Evolutionary conservation across 2,113 vertebrate species (phyloP).

Genomic region (Nannospalax galili): DNA sequence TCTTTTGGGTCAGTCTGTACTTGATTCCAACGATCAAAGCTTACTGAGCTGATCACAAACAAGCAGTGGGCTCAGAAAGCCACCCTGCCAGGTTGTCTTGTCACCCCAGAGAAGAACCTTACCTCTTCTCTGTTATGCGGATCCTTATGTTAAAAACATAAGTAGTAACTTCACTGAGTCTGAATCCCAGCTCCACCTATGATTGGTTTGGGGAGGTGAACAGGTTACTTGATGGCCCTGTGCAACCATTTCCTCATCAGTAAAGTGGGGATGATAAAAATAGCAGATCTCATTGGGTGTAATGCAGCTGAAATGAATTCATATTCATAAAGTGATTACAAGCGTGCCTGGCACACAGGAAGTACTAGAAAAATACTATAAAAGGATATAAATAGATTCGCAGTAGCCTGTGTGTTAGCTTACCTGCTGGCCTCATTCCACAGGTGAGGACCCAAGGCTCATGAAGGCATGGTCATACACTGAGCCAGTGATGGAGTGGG

Average conservation of each 20-base stretch:
- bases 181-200: conserved; percentile 4
- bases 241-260: neutral
- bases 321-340: neutral
- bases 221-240: neutral
- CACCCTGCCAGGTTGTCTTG: too few species aligned
- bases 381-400: neutral
- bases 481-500: neutral
- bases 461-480: neutral
- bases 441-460: neutral
- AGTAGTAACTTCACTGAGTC: neutral
- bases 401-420: too few species aligned
- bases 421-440: neutral
- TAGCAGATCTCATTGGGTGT: neutral
- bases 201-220: neutral
- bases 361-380: neutral
- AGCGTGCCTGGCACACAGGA: neutral
- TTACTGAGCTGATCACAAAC: too few species aligned
- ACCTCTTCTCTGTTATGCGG: neutral
- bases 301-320: neutral
- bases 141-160: neutral
- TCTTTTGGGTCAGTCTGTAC: neutral
- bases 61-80: neutral
- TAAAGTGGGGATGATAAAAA: neutral
- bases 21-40: neutral
- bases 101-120: neutral